A percentile compares a stretch with the other conserved stretches of the same genome.
Evolutionary conservation across 1,140 invertebrate genomes (phyloP).

Genomic region (Ganaspis sp.): DNA sequence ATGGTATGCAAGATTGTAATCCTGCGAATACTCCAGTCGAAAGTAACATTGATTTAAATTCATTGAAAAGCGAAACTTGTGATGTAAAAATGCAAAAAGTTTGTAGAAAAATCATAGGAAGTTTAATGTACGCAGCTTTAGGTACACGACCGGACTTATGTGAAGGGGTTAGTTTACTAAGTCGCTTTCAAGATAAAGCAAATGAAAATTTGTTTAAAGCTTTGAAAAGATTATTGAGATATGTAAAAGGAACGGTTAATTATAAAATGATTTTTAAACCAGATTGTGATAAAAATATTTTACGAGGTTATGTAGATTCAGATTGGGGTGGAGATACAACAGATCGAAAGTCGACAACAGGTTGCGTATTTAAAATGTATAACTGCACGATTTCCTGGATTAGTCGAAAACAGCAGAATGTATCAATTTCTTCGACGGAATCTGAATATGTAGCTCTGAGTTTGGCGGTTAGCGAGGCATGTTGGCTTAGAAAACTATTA

Average conservation of each 20-base stretch:
- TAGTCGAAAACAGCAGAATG: constrained; percentile 53
- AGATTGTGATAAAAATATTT: background rate
- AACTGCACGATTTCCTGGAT: constrained; percentile 43
- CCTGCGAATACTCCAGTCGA: no score
- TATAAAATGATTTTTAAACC: background rate
- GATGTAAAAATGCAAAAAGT: no score
- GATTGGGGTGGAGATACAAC: constrained; percentile 19
- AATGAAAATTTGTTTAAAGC: background rate
- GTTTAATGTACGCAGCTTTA: background rate
- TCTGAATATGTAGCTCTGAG: constrained; percentile 57
- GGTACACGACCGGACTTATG: background rate
- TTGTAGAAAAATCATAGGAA: background rate
- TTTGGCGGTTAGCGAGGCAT: constrained; percentile 42
- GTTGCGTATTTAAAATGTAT: background rate
- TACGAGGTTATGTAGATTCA: background rate
- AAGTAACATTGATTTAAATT: no score
- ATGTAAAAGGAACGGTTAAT: background rate
- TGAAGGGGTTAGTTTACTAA: background rate
- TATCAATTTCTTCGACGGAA: constrained; percentile 54
- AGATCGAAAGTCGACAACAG: constrained; percentile 8
- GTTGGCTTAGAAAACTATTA: constrained; percentile 49
- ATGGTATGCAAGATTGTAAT: no score
- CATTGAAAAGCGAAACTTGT: no score
- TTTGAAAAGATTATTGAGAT: background rate
- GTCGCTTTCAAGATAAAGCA: background rate